Base-by-base conservation (phyloP, 2,113 vertebrate genomes). In the Hucho hucho region DNA sequence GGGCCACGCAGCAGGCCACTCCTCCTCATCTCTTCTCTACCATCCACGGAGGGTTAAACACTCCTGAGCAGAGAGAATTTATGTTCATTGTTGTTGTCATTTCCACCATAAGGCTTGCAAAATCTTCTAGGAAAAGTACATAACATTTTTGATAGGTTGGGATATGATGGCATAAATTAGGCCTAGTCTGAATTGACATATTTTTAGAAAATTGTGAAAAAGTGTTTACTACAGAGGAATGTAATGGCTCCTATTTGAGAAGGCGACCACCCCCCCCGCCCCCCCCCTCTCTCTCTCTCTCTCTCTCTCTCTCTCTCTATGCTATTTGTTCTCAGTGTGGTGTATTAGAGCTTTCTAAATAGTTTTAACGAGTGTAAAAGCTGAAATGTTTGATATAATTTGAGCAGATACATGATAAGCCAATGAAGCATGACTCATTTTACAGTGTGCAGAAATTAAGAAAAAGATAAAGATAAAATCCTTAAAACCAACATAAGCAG, bases 21-120 rank as follows among this genome's bases (percentile, higher is more conserved):
- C 18, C 79, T 72, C 72, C 81, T 87, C 83, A 79, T 82, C 78
- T 79, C 76, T 88, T 87, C 81, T 81, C 49, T 72, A 47, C 47
- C 71, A 72, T 86, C 78, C 78, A 81, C 71, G 74, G 84, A 81
- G 78, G 80, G 22, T 49, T 4, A 26, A 70, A 65, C 37, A n/a
- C 25, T 43, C 75, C 59, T 6, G 47, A 80, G 75, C 56, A 28
- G 32, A 53, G 73, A 59, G 6, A 32, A 6, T 6, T 1, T 32
- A 6, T 32, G 5, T 32, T n/a, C n/a, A n/a, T n/a, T n/a, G n/a
- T n/a, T n/a, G n/a, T n/a, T n/a, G n/a, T n/a, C 12, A 12, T 47
- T 47, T 47, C 3, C 13, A 3, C 12, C 46, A 2, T 9, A 2
- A 9, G 7, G 2, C 12, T 47, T 9, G 46, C 7, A 0, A 6